phyloP scores from a whole-genome alignment of 2,888 invertebrate species.

The Sinohyriopsis cumingii region DNA sequence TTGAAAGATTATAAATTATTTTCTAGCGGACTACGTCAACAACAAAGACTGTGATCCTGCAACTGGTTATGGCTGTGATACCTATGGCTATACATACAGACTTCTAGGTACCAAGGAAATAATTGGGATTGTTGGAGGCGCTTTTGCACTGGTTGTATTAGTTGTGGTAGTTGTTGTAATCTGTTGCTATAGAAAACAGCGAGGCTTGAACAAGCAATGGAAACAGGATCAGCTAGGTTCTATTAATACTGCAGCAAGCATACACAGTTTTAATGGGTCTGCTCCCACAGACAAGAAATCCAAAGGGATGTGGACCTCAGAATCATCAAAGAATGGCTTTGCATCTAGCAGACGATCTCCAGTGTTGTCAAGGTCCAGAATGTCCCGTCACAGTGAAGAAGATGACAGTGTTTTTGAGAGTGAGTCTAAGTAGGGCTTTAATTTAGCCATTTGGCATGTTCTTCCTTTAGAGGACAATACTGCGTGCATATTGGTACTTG shows the following conservation, averaged over 20 bases:
- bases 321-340: constrained; percentile 38
- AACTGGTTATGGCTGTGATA: constrained; percentile 40
- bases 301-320: constrained; percentile 34
- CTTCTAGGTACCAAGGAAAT: constrained; percentile 42
- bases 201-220: constrained; percentile 40
- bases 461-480: no score
- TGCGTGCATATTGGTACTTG: background rate
- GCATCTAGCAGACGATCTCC: constrained; percentile 40
- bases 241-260: constrained; percentile 39
- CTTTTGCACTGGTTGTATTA: constrained; percentile 39
- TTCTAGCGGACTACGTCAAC: no score
- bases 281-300: constrained; percentile 1
- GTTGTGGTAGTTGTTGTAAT: constrained; percentile 41
- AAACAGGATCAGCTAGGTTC: constrained; percentile 45
- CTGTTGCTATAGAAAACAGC: constrained; percentile 45
- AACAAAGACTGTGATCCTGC: no score
- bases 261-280: constrained; percentile 30
- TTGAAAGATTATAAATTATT: no score
- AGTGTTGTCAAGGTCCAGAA: constrained; percentile 35
- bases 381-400: constrained; percentile 21
- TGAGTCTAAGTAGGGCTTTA: constrained; percentile 14
- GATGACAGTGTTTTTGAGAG: constrained; percentile 32
- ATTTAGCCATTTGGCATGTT: background rate
- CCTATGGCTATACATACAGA: constrained; percentile 41
- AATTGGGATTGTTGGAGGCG: constrained; percentile 40